Evolutionary conservation across 2,113 vertebrate genomes (phyloP).

Genomic region (Pongo pygmaeus): DNA sequence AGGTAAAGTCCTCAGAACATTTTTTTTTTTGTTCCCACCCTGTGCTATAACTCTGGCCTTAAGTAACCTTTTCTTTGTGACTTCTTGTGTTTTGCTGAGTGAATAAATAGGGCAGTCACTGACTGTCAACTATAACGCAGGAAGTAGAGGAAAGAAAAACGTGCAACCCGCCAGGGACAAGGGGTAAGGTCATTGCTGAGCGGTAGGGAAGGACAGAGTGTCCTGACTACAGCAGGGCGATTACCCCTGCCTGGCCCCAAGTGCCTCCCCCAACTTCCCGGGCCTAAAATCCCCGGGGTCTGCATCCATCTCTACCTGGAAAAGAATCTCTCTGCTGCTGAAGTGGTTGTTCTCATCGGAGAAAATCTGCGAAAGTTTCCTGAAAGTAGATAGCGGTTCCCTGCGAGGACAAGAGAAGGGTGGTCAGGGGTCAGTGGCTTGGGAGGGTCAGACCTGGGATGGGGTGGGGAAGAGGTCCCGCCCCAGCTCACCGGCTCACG

Average conservation of each 20-base stretch:
- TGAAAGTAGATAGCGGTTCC: constrained; percentile 85
- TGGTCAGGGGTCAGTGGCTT: background rate
- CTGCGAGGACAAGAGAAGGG: constrained; percentile 74
- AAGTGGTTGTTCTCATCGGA: constrained; percentile 92
- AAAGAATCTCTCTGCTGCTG: constrained; percentile 87
- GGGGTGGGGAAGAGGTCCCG: background rate
- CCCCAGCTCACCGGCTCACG: constrained; percentile 86
- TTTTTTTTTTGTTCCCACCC: background rate
- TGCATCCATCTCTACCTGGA: constrained; percentile 82
- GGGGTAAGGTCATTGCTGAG: background rate
- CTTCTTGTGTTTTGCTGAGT: constrained; percentile 34
- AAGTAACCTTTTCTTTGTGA: background rate
- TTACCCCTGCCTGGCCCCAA: background rate
- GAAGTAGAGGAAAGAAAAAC: background rate
- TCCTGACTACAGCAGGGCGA: background rate
- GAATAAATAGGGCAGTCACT: background rate
- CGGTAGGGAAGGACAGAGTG: background rate
- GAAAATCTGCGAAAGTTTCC: constrained; percentile 90
- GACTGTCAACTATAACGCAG: background rate
- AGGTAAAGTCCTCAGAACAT: background rate
- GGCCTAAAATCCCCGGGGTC: background rate
- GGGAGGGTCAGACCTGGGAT: background rate
- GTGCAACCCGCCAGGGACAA: background rate
- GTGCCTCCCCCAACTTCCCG: no score
- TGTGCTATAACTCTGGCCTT: background rate